These are phyloP conservation scores for Clavelina lepadiformis DNA, from an alignment of 23 tunicate genomes.

Conservation along the genomic window DNA sequence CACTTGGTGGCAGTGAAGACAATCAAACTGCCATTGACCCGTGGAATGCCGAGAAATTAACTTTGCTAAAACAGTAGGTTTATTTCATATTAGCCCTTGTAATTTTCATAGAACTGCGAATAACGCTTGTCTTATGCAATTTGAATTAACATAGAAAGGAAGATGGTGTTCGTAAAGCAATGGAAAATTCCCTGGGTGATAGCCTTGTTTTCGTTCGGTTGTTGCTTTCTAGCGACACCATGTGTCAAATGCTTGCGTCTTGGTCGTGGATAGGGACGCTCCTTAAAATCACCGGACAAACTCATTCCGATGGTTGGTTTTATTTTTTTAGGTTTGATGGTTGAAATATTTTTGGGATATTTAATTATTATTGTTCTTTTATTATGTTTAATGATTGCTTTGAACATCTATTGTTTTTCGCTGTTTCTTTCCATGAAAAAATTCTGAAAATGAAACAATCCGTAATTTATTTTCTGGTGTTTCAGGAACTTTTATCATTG, in stretches of 20 bases:
- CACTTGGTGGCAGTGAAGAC: slow-evolving; percentile 28
- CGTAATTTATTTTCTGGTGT: neutral
- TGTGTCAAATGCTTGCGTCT: slow-evolving; percentile 53
- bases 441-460: neutral
- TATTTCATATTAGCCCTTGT: too few relatives aligned
- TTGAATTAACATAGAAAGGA: too few relatives aligned
- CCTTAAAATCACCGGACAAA: slow-evolving; percentile 65
- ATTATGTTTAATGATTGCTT: too few relatives aligned
- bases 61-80: slow-evolving; percentile 7
- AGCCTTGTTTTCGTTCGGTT: slow-evolving; percentile 63
- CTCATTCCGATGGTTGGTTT: slow-evolving; percentile 33
- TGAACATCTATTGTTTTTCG: too few relatives aligned
- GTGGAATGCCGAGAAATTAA: slow-evolving; percentile 18
- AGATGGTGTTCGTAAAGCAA: slow-evolving; percentile 12
- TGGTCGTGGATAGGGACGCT: slow-evolving; percentile 54
- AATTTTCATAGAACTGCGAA: too few relatives aligned
- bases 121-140: too few relatives aligned
- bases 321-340: too few relatives aligned
- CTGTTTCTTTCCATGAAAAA: too few relatives aligned
- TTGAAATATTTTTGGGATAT: too few relatives aligned
- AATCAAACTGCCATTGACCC: slow-evolving; percentile 2
- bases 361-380: too few relatives aligned
- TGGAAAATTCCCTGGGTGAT: slow-evolving; percentile 76
- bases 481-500: slow-evolving; percentile 49
- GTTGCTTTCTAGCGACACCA: slow-evolving; percentile 56